Conservation (phyloP, 2,888 invertebrate species). For the Tetranychus truncatus region DNA sequence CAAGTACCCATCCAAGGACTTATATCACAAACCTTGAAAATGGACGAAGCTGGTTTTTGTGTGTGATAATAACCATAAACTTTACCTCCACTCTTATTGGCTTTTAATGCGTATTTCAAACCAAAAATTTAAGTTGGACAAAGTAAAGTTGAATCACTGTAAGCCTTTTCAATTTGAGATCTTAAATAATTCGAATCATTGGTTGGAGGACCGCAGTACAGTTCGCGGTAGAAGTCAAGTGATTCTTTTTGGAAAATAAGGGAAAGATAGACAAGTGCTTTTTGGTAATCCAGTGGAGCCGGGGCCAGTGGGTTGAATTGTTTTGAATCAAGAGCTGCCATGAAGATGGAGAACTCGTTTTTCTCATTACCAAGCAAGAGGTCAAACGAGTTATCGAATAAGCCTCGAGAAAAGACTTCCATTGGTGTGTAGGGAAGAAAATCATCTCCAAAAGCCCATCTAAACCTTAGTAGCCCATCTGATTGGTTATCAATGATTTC, state of each 20-base stretch:
- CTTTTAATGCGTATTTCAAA: not conserved
- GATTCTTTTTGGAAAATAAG: not conserved
- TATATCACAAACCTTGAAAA: not conserved
- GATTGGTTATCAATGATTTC: not conserved
- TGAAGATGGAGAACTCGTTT: not conserved
- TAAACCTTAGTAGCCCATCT: not conserved
- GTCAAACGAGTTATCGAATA: not conserved
- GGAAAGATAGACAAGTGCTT: not conserved
- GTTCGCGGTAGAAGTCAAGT: not conserved
- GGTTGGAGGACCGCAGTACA: not conserved
- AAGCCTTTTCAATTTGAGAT: not conserved
- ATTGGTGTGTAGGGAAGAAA: not conserved
- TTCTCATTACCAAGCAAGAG: not conserved
- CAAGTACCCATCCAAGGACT: conserved; percentile 21
- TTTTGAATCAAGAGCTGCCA: not conserved
- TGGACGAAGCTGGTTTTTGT: conserved; percentile 8
- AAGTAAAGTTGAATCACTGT: not conserved
- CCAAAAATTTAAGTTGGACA: not conserved
- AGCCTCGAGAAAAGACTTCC: not conserved
- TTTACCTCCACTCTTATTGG: not conserved
- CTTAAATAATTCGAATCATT: not conserved
- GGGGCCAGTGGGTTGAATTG: not conserved
- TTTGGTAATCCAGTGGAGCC: not conserved
- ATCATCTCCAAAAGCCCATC: not conserved
- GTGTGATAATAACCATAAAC: conserved; percentile 13